Evolutionary conservation across 2,113 vertebrate species (phyloP).

Genomic region (Ginglymostoma cirratum): DNA sequence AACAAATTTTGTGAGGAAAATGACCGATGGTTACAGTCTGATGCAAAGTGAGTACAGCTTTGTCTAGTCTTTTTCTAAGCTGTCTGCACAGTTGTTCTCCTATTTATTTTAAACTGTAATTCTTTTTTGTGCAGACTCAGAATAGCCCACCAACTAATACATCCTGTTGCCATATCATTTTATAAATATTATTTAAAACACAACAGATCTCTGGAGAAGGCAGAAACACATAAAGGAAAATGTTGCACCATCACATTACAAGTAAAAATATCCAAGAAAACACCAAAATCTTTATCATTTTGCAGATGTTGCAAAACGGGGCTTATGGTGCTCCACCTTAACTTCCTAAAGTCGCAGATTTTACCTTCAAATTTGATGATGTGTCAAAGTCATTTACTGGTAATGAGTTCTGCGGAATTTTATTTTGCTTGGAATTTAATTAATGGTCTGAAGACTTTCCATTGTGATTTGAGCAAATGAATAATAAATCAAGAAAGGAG

Average conservation of each 20-base stretch:
- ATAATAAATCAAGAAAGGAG: conserved; percentile 94
- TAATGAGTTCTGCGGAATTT: conserved; percentile 85
- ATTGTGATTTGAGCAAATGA: conserved; percentile 92
- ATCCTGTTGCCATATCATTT: not conserved
- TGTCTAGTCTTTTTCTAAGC: not conserved
- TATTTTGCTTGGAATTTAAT: conserved; percentile 91
- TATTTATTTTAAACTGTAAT: not conserved
- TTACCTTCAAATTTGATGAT: conserved; percentile 89
- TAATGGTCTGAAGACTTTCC: conserved; percentile 92
- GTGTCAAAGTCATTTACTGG: conserved; percentile 86
- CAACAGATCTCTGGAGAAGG: not conserved
- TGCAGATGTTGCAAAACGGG: conserved; percentile 74
- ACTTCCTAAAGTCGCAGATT: conserved; percentile 75
- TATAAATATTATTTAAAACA: not conserved
- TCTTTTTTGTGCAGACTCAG: not conserved
- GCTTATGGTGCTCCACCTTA: conserved; percentile 67
- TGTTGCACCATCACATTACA: not conserved
- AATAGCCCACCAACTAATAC: not conserved
- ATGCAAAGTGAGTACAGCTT: not conserved
- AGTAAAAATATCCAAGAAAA: conserved; percentile 20
- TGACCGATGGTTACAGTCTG: not conserved
- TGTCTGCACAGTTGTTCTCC: not conserved
- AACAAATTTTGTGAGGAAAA: not conserved
- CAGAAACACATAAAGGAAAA: conserved; percentile 16
- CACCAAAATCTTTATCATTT: conserved; percentile 71